Evolutionary conservation across 2,888 invertebrate species (phyloP), one percentile per base, ranked within the genome.

Genomic region (Hetaerina titia): DNA sequence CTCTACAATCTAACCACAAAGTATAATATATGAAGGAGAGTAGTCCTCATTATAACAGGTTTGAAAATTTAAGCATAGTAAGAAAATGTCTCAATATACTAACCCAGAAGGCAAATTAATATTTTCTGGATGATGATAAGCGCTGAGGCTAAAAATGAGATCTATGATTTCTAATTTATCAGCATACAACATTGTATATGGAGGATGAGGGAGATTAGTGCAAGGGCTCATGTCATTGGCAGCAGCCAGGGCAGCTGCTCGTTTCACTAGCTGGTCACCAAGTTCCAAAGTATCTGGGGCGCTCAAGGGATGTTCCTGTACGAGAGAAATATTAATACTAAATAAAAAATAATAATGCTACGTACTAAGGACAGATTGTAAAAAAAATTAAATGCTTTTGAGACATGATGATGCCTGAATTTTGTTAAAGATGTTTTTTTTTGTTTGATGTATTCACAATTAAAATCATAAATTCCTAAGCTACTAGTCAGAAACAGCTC

Each of bases 101-200:
- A 97, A 99, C 97, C 98, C 99, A 22, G 98, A 96, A 0, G 99
- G 99, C 95, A 99, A 97, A 8, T 98, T 98, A 96, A 99, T 99
- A 96, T 99, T 99, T 96, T 99, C 99, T 0, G 99, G 99, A 96
- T 99, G 98, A 96, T 98, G 98, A 97, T 99, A 99, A 96, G 98
- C 98, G 96, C 98, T 98, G 96, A 99, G 97, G 96, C 98, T 98
- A 96, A 99, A 98, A 96, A 99, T 97, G 95, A 99, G 98, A 96
- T 99, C 99, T 17, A 99, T 98, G 31, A 99, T 97, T 96, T 99
- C 99, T 95, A 98, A 97, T 96, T 98, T 98, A 96, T 98, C 98
- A 45, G 98, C 98, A 96, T 98, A 97, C 63, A 98, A 97, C 0
- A 98, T 98, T 22, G 98, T 97, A 95, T 98, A 98, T 95, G 95